Conservation (phyloP, 2,113 vertebrate genomes). For the Pholis gunnellus region DNA sequence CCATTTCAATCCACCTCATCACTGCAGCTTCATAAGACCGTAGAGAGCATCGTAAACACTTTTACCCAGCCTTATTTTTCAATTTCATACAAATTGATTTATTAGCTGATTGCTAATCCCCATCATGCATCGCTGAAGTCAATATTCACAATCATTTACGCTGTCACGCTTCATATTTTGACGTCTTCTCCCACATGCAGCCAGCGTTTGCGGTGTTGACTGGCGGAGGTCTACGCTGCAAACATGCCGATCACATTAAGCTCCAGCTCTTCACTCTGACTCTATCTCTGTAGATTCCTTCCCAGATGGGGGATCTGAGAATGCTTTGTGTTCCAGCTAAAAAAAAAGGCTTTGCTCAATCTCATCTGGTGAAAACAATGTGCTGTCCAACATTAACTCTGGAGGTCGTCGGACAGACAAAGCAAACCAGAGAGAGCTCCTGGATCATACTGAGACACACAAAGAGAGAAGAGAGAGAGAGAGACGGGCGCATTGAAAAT, state of each 20-base stretch:
- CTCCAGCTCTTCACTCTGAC: constrained; percentile 14
- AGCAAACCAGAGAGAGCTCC: constrained; percentile 1
- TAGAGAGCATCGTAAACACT: background rate
- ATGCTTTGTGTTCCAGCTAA: constrained; percentile 51
- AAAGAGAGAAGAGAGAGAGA: background rate
- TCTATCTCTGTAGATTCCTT: constrained; percentile 28
- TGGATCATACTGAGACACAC: background rate
- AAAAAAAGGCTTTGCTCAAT: constrained; percentile 53
- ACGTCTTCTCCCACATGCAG: constrained; percentile 6
- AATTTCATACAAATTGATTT: constrained; percentile 20
- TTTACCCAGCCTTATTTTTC: constrained; percentile 10
- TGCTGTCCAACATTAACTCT: constrained; percentile 28
- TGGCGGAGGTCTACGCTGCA: constrained; percentile 3
- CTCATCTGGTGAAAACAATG: constrained; percentile 36
- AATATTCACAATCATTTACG: constrained; percentile 31
- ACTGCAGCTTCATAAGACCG: background rate
- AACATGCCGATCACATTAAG: constrained; percentile 48
- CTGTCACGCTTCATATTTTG: constrained; percentile 1
- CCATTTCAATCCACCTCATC: background rate
- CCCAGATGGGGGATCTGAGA: constrained; percentile 37
- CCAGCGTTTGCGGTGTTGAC: background rate
- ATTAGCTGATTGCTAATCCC: constrained; percentile 23
- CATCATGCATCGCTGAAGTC: background rate
- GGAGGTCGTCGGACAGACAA: constrained; percentile 10
- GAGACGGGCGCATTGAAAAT: background rate